These are phyloP conservation scores for Leptoteleia sp. DNA, from an alignment of 1,140 invertebrate species.

Conservation along the genomic window DNA sequence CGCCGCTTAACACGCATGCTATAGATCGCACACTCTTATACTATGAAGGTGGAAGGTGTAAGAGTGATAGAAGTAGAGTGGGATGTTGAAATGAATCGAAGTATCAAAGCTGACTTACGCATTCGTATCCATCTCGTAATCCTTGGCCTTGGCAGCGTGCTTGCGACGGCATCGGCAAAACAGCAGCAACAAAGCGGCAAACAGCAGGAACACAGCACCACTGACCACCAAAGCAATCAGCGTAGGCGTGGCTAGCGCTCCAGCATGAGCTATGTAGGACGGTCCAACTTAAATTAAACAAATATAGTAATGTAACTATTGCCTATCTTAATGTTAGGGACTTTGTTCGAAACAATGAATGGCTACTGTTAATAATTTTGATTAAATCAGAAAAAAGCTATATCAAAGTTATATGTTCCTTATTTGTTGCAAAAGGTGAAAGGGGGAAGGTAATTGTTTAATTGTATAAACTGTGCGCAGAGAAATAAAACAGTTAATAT, in stretches of 20 bases:
- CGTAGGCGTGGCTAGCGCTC: conserved; percentile 87
- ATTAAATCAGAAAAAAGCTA: too few relatives aligned
- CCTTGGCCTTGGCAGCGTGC: conserved; percentile 92
- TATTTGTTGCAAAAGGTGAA: too few relatives aligned
- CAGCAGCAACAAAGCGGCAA: conserved; percentile 88
- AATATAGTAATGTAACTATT: conserved; percentile 51
- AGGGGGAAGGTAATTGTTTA: too few relatives aligned
- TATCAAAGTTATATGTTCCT: too few relatives aligned
- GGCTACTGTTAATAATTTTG: conserved; percentile 1
- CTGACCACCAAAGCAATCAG: conserved; percentile 91
- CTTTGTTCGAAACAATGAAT: conserved; percentile 6
- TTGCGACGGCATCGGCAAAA: conserved; percentile 93
- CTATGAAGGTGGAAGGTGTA: too few relatives aligned
- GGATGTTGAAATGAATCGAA: conserved; percentile 20
- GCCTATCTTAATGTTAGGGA: neutral
- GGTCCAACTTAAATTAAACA: conserved; percentile 85
- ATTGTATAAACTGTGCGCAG: too few relatives aligned
- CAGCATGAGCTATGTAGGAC: conserved; percentile 90
- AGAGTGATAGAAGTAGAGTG: too few relatives aligned
- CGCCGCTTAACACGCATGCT: conserved; percentile 22
- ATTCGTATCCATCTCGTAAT: conserved; percentile 93
- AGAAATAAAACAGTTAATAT: too few relatives aligned
- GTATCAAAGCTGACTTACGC: conserved; percentile 78
- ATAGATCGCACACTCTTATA: conserved; percentile 21
- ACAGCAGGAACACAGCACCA: conserved; percentile 89